Conservation (phyloP, 2,797 vertebrate genomes). For the Tiaroga cobitis region DNA sequence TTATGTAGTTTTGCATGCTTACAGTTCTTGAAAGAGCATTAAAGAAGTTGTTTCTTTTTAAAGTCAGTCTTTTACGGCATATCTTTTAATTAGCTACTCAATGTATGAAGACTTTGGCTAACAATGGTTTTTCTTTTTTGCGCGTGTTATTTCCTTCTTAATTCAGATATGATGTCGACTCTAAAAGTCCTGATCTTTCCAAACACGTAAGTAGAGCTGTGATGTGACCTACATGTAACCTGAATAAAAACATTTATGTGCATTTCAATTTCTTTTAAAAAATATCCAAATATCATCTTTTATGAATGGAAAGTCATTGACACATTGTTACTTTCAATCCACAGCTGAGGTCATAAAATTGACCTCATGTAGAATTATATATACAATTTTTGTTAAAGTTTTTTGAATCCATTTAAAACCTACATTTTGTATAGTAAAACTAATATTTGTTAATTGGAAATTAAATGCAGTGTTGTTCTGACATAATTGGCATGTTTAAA, state of each 20-base stretch:
- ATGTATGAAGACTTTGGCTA: neutral
- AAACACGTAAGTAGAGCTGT: slow-evolving; percentile 90
- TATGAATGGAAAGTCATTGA: neutral
- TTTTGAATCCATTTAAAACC: slow-evolving; percentile 33
- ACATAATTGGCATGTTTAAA: slow-evolving; percentile 21
- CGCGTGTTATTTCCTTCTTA: slow-evolving; percentile 54
- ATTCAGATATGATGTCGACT: slow-evolving; percentile 92
- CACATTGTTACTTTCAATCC: slow-evolving; percentile 9
- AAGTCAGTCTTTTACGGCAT: neutral
- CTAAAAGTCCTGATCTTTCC: slow-evolving; percentile 93
- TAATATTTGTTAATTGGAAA: neutral
- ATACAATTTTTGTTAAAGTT: neutral
- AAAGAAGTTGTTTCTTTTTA: neutral
- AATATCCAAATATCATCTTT: slow-evolving; percentile 51
- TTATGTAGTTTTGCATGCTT: neutral
- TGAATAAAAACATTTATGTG: slow-evolving; percentile 15
- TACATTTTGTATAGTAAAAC: neutral
- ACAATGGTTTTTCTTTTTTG: slow-evolving; percentile 18
- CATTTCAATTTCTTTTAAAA: slow-evolving; percentile 22
- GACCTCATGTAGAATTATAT: slow-evolving; percentile 8
- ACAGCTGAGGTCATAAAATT: slow-evolving; percentile 6
- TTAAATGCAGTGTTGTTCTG: neutral
- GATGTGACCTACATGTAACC: neutral
- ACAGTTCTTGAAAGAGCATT: neutral
- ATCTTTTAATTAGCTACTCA: slow-evolving; percentile 7